These are phyloP conservation scores for Agapostemon virescens DNA, from an alignment of 2,888 invertebrate genomes.

Conservation along the genomic window DNA sequence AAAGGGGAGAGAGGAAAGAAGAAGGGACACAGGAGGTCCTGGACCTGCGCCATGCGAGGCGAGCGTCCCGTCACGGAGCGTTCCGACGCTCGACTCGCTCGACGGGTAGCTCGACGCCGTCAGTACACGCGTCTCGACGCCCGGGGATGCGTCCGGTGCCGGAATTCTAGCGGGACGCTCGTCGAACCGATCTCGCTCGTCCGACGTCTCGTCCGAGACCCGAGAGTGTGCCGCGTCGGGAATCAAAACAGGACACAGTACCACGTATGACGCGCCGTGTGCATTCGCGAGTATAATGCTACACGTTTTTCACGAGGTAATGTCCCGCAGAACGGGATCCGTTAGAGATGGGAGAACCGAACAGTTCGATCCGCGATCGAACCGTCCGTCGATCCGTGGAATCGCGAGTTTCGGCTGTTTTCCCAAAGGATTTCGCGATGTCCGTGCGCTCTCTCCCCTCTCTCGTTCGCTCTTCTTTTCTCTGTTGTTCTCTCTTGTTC, in stretches of 20 bases:
- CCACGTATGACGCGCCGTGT: slow-evolving; percentile 58
- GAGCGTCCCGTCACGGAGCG: slow-evolving; percentile 69
- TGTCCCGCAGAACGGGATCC: background rate
- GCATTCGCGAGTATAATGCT: slow-evolving; percentile 71
- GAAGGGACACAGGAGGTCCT: slow-evolving; percentile 59
- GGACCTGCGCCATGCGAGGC: slow-evolving; percentile 70
- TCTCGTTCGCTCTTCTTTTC: too few relatives aligned
- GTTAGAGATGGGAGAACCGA: background rate
- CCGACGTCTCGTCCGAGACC: background rate
- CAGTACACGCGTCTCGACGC: slow-evolving; percentile 78
- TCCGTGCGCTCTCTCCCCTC: background rate
- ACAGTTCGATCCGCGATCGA: background rate
- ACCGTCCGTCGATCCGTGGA: slow-evolving; percentile 14
- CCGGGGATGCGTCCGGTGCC: slow-evolving; percentile 75
- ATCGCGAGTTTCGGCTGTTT: slow-evolving; percentile 22
- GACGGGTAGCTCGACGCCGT: slow-evolving; percentile 71
- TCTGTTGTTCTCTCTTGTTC: background rate
- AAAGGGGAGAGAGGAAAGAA: slow-evolving; percentile 49
- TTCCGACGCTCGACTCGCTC: slow-evolving; percentile 69
- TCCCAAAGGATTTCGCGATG: slow-evolving; percentile 19
- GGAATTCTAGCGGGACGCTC: slow-evolving; percentile 40
- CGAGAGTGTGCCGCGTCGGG: slow-evolving; percentile 21
- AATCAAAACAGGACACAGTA: slow-evolving; percentile 10
- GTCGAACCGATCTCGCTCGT: slow-evolving; percentile 15
- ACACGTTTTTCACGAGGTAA: slow-evolving; percentile 73